These are phyloP conservation scores for Malurus splendens DNA, from an alignment of 2,797 vertebrate species.

Conservation along the genomic window DNA sequence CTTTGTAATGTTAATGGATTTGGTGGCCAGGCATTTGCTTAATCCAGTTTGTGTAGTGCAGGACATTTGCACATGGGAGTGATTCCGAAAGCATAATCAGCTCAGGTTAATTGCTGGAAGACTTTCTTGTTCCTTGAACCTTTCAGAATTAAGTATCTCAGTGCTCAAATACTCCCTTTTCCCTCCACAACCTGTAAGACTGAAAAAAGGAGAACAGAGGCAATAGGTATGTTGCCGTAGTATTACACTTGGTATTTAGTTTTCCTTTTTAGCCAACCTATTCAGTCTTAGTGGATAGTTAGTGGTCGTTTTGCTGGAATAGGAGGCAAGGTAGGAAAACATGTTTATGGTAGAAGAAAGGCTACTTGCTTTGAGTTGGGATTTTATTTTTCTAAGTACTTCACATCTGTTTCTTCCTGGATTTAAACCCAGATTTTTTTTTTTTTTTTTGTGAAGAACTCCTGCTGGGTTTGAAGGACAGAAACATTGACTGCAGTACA, in stretches of 20 bases:
- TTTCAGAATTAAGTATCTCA: neutral
- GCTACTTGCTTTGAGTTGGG: neutral
- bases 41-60: neutral
- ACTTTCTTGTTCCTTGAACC: neutral
- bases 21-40: neutral
- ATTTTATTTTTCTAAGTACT: neutral
- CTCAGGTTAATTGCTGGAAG: accelerated
- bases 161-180: neutral
- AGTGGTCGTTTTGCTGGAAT: neutral
- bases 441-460: neutral
- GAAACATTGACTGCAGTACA: neutral
- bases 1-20: neutral
- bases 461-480: neutral
- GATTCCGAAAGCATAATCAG: neutral
- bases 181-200: neutral
- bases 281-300: neutral
- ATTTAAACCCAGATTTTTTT: neutral
- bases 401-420: neutral
- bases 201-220: neutral
- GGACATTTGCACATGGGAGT: neutral
- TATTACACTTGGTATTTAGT: neutral
- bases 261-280: neutral
- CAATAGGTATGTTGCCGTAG: neutral
- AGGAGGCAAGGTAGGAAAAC: neutral
- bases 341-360: neutral